Evolutionary conservation across 2,113 vertebrate species (phyloP), one percentile per base, ranked within the genome.

Genomic region (Equus przewalskii): DNA sequence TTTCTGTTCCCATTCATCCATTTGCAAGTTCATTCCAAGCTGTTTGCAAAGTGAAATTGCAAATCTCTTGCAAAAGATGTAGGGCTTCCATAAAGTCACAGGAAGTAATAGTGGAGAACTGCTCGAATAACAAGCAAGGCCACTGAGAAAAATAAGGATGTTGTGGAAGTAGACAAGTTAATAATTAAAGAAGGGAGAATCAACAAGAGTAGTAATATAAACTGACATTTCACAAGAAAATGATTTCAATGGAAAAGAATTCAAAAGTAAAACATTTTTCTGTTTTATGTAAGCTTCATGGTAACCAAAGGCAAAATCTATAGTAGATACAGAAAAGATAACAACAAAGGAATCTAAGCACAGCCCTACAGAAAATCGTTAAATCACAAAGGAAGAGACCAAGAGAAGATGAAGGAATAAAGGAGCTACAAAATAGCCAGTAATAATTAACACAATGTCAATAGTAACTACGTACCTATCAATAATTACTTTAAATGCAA

Each of bases 151-250:
- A 22, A 36, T 46, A 62, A 96, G 33, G n/a, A 69, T 84, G 41
- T 56, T 73, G 36, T 86, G 28, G 54, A 96, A 86, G 24, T 28
- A 93, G 72, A 60, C n/a, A 36, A 92, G 75, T 67, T 92, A 93
- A 89, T 76, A 44, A 79, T 5, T 64, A 49, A 56, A 30, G n/a
- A 69, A 33, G 46, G 80, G 30, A 91, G 85, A 65, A 44, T 22
- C 28, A 70, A 69, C 30, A 62, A 18, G 13, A 22, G 4, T 58
- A 28, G 18, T n/a, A 9, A 16, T 49, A 86, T 46, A 54, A 80
- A 73, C 9, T 56, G 24, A 67, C 30, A 89, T 51, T 73, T 91
- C 22, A 91, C 36, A 94, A 51, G 65, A 86, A 86, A 94, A 65
- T 44, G 3, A 75, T 67, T 49, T 80, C 46, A 79, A 90, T 73